phyloP scores from a whole-genome alignment of 2,888 invertebrate species.

The Gymnosoma rotundatum region DNA sequence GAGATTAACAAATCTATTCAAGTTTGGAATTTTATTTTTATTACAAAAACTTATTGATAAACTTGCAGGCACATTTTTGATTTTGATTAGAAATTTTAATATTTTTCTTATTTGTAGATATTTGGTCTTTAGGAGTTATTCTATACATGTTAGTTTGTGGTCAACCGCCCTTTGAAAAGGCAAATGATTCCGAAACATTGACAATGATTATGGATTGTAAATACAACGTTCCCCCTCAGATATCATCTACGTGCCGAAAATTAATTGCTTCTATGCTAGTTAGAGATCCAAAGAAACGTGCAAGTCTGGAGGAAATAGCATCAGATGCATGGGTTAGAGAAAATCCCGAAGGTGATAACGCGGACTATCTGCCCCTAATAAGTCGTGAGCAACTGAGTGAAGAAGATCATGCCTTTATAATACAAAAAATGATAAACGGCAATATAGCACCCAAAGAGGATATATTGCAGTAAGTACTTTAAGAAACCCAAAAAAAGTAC shows the following conservation, averaged over 20 bases:
- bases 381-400: constrained; percentile 94
- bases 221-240: constrained; percentile 94
- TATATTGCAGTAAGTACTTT: constrained; percentile 90
- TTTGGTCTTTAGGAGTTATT: constrained; percentile 99
- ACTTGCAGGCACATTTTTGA: too few relatives aligned
- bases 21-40: too few relatives aligned
- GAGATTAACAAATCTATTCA: too few relatives aligned
- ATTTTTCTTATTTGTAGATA: constrained; percentile 85
- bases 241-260: constrained; percentile 93
- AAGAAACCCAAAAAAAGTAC: neutral
- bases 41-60: too few relatives aligned
- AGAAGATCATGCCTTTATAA: constrained; percentile 94
- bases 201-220: constrained; percentile 99
- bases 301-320: constrained; percentile 93
- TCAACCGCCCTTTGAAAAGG: constrained; percentile 98
- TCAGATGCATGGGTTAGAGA: constrained; percentile 91
- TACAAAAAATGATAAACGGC: constrained; percentile 98
- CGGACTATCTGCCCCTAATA: constrained; percentile 90
- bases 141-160: constrained; percentile 99
- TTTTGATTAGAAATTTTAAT: too few relatives aligned
- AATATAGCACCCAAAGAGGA: constrained; percentile 97
- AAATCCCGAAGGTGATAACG: constrained; percentile 77
- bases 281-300: constrained; percentile 95
- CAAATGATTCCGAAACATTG: constrained; percentile 99
- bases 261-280: constrained; percentile 97